These are phyloP conservation scores for Chrysemys picta DNA, from an alignment of 2,113 vertebrate genomes.

Conservation along the genomic window DNA sequence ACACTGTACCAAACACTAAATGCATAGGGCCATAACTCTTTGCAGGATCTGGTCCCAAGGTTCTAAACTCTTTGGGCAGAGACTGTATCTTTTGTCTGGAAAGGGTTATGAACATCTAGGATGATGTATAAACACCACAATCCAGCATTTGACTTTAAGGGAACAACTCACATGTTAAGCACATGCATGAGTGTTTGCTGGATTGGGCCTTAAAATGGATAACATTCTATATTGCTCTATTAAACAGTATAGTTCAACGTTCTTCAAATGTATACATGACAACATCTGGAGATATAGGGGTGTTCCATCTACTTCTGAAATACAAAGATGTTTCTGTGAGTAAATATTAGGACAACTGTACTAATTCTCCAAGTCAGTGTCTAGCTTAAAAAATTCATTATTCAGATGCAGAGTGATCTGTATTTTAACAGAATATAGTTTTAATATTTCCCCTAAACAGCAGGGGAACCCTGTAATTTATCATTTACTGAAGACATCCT, in stretches of 20 bases:
- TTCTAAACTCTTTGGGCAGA: background rate
- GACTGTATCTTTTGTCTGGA: background rate
- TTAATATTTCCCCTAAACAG: background rate
- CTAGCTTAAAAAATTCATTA: background rate
- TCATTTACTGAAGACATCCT: background rate
- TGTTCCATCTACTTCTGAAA: background rate
- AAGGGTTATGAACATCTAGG: background rate
- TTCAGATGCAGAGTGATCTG: background rate
- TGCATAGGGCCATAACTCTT: background rate
- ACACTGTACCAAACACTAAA: background rate
- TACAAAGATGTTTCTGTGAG: background rate
- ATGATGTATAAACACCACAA: background rate
- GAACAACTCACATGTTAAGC: background rate
- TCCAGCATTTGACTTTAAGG: background rate
- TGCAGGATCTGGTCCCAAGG: background rate
- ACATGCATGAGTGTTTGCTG: background rate
- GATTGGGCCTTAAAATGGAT: background rate
- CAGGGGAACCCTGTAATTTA: background rate
- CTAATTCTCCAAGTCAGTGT: background rate
- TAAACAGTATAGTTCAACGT: background rate
- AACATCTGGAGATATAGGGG: background rate
- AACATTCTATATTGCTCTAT: background rate
- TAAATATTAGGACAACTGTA: background rate
- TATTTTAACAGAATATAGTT: background rate
- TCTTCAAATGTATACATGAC: background rate